Conservation (phyloP, 2,797 vertebrate species). For the Choloepus didactylus region DNA sequence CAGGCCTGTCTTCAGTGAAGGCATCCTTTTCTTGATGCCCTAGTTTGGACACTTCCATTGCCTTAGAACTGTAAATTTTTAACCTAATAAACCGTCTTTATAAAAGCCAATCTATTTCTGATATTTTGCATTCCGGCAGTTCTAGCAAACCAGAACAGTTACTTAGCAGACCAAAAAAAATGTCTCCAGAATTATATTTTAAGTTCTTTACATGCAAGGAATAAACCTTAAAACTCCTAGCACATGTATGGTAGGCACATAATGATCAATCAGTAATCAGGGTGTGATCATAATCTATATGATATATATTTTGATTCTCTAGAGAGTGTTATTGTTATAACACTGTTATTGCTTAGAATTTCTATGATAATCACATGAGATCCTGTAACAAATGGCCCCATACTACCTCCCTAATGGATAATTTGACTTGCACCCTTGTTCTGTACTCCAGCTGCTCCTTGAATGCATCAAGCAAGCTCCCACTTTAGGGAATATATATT, state of each 20-base stretch:
- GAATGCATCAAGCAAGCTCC: background rate
- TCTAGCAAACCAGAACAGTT: too few species aligned
- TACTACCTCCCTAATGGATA: background rate
- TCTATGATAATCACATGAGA: background rate
- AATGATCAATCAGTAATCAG: background rate
- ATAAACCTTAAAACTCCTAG: conserved; percentile 45
- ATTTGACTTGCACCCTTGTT: background rate
- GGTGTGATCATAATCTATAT: background rate
- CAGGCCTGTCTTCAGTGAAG: too few species aligned
- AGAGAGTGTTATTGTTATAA: background rate
- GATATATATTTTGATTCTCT: conserved; percentile 4
- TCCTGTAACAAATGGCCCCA: background rate
- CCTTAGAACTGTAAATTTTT: too few species aligned
- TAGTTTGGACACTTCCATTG: too few species aligned
- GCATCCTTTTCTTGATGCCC: too few species aligned
- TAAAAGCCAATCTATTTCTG: too few species aligned
- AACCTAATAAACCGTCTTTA: too few species aligned
- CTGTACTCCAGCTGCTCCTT: background rate
- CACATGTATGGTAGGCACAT: background rate
- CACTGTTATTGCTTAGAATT: background rate
- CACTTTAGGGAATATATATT: background rate
- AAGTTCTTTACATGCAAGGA: background rate
- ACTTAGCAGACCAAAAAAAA: background rate
- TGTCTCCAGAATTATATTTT: background rate
- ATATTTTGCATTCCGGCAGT: too few species aligned